phyloP scores from a whole-genome alignment of 2,113 vertebrate genomes.

The human region DNA sequence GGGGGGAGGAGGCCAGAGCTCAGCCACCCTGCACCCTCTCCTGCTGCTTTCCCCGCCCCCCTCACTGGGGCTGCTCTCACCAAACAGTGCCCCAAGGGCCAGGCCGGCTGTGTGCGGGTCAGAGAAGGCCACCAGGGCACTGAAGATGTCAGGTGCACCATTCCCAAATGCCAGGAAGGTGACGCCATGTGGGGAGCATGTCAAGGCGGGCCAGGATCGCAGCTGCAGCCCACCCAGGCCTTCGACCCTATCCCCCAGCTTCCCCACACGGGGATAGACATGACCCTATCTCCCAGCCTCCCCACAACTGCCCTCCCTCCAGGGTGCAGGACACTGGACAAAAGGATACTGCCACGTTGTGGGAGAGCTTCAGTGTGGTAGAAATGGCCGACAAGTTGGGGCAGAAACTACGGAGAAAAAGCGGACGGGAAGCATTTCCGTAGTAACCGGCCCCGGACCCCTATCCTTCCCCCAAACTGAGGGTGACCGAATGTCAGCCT shows the following conservation, averaged over 20 bases:
- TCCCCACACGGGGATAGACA: neutral
- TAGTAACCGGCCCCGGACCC: fast-evolving
- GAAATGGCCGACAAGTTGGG: constrained; percentile 96
- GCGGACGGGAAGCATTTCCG: fast-evolving
- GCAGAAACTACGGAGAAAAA: constrained; percentile 89
- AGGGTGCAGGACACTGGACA: fast-evolving
- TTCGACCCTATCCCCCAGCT: neutral
- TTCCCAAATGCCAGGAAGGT: constrained; percentile 98
- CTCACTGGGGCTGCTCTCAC: constrained; percentile 72
- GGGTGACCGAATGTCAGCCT: neutral
- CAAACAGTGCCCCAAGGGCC: constrained; percentile 94
- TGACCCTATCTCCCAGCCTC: neutral
- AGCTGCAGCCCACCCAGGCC: no score
- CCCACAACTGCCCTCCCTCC: neutral
- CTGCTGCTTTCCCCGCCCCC: fast-evolving
- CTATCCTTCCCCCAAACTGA: neutral
- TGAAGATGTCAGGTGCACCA: constrained; percentile 97
- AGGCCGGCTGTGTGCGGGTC: constrained; percentile 92
- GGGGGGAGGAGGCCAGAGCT: fast-evolving
- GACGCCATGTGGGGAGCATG: constrained; percentile 89
- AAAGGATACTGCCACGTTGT: constrained; percentile 99
- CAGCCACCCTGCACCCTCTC: fast-evolving
- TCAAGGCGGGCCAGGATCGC: constrained; percentile 82
- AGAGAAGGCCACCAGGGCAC: constrained; percentile 94
- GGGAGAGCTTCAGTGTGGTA: constrained; percentile 90